Evolutionary conservation across 2,888 invertebrate genomes (phyloP).

Genomic region (Patella depressa): DNA sequence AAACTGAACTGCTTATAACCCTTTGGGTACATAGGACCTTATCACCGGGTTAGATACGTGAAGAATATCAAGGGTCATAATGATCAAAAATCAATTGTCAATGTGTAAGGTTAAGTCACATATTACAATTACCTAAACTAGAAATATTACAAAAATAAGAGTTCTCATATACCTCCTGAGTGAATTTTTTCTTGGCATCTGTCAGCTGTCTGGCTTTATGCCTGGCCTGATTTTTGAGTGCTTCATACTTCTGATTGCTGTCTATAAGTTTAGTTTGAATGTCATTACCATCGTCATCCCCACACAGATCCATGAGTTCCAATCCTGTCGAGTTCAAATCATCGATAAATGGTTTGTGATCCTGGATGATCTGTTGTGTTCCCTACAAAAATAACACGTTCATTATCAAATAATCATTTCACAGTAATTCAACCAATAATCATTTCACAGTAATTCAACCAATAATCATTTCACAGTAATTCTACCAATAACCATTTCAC

Average conservation of each 20-base stretch:
- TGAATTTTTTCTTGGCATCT: slow-evolving; percentile 60
- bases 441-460: too few relatives aligned
- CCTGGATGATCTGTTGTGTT: slow-evolving; percentile 68
- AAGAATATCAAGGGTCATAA: too few relatives aligned
- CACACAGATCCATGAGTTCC: slow-evolving; percentile 69
- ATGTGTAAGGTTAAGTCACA: background rate
- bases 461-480: too few relatives aligned
- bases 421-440: too few relatives aligned
- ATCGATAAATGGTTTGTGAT: slow-evolving; percentile 70
- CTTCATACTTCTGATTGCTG: slow-evolving; percentile 65
- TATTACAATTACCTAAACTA: background rate
- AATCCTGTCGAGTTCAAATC: slow-evolving; percentile 68
- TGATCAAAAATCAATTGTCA: too few relatives aligned
- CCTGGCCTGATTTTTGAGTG: slow-evolving; percentile 61
- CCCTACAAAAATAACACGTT: slow-evolving; percentile 44
- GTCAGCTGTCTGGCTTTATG: slow-evolving; percentile 63
- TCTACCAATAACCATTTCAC: too few relatives aligned
- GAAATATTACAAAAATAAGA: slow-evolving; percentile 10
- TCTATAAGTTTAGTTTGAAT: slow-evolving; percentile 65
- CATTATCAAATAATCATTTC: too few relatives aligned
- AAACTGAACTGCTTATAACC: too few relatives aligned
- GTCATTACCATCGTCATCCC: slow-evolving; percentile 67
- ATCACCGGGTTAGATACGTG: too few relatives aligned
- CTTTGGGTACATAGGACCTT: too few relatives aligned
- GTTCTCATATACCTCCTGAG: slow-evolving; percentile 58